A percentile compares a stretch with the other conserved stretches of the same genome.
Conservation (phyloP, 1,140 invertebrate species). For the Papilio aristodemus region DNA sequence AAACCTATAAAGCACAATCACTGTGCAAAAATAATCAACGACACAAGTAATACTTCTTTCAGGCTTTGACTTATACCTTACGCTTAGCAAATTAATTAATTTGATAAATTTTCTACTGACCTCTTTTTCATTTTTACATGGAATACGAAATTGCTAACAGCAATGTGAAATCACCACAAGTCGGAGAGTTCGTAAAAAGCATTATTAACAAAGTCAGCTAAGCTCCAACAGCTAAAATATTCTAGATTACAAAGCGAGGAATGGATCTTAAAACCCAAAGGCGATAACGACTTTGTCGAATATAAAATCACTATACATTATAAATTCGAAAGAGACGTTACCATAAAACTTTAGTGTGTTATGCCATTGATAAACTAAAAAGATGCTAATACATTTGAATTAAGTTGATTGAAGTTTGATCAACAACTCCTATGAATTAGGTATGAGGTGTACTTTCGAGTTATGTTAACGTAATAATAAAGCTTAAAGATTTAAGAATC, state of each 20-base stretch:
- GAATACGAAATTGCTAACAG: not conserved
- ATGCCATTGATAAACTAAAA: slow-evolving; percentile 3
- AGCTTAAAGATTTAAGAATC: too few species aligned
- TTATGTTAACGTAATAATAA: too few species aligned
- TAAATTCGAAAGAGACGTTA: slow-evolving; percentile 16
- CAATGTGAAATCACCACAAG: not conserved
- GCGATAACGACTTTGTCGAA: slow-evolving; percentile 10
- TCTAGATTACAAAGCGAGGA: not conserved
- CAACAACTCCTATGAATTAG: not conserved
- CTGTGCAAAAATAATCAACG: not conserved
- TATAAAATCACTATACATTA: not conserved
- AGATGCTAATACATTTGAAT: not conserved
- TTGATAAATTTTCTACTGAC: not conserved
- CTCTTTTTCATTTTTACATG: not conserved
- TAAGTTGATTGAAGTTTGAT: not conserved
- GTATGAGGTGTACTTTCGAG: too few species aligned
- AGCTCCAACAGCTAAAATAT: not conserved
- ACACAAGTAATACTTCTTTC: not conserved
- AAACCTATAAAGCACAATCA: not conserved
- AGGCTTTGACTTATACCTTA: not conserved
- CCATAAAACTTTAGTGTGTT: not conserved
- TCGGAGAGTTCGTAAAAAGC: not conserved
- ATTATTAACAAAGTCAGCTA: not conserved
- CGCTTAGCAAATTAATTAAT: not conserved
- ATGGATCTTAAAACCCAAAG: slow-evolving; percentile 2